Evolutionary conservation across 1,140 invertebrate species (phyloP).

Genomic region (Formica exsecta): DNA sequence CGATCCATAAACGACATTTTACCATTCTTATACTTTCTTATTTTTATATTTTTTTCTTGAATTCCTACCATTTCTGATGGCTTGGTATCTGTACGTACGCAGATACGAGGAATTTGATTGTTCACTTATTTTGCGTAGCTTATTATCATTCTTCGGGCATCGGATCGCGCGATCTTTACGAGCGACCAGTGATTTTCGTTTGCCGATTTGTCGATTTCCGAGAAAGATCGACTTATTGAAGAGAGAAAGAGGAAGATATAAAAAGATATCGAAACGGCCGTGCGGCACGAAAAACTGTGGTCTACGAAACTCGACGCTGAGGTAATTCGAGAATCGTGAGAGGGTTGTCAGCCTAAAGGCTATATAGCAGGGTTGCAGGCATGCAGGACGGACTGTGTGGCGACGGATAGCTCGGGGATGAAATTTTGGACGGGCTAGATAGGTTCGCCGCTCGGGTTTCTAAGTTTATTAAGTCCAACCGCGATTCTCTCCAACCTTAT

Average conservation of each 20-base stretch:
- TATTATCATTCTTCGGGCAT: background rate
- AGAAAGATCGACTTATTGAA: conserved; percentile 29
- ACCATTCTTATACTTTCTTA: conserved; percentile 69
- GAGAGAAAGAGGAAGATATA: conserved; percentile 39
- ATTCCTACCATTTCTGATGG: conserved; percentile 5
- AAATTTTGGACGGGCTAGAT: conserved; percentile 68
- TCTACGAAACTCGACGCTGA: conserved; percentile 72
- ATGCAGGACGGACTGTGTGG: conserved; percentile 57
- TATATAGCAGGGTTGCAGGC: conserved; percentile 56
- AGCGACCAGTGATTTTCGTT: conserved; percentile 50
- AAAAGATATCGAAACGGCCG: conserved; percentile 54
- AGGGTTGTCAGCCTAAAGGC: conserved; percentile 66
- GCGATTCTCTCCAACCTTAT: conserved; percentile 77
- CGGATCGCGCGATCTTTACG: conserved; percentile 11
- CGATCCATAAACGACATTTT: conserved; percentile 77
- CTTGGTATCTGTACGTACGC: no score
- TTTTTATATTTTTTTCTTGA: conserved; percentile 32
- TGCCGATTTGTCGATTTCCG: background rate
- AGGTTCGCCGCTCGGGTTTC: conserved; percentile 72
- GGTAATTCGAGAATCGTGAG: conserved; percentile 77
- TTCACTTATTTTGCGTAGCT: no score
- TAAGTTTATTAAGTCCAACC: conserved; percentile 82
- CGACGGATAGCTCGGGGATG: conserved; percentile 57
- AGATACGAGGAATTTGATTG: no score
- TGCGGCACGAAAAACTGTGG: conserved; percentile 67